Evolutionary conservation across 2,888 invertebrate genomes (phyloP).

Genomic region (Zhengitettix transpicula): DNA sequence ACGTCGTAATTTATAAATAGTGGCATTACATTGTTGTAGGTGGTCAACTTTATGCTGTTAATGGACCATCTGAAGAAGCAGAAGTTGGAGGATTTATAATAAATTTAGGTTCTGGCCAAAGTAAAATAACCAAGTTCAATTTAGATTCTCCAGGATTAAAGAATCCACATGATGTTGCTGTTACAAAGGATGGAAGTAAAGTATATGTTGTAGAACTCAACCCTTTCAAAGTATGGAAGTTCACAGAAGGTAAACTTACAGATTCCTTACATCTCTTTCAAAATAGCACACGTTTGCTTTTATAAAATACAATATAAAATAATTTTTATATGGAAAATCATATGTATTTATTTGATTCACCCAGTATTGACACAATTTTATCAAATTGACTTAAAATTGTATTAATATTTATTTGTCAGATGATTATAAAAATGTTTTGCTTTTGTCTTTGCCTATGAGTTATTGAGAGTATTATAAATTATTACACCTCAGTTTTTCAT

Average conservation of each 20-base stretch:
- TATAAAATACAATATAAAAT: no score
- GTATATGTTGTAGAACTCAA: conserved; percentile 67
- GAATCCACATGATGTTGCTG: conserved; percentile 71
- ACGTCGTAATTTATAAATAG: background rate
- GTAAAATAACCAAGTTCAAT: conserved; percentile 40
- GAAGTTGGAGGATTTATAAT: conserved; percentile 54
- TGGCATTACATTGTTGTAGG: conserved; percentile 27
- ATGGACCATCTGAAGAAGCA: conserved; percentile 34
- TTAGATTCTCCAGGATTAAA: conserved; percentile 35
- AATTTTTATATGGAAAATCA: no score
- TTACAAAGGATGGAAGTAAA: conserved; percentile 42
- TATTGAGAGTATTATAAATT: no score
- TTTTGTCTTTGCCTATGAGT: no score
- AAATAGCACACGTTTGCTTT: no score
- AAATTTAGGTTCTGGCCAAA: conserved; percentile 35
- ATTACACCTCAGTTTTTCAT: no score
- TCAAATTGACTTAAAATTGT: no score
- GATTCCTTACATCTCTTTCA: no score
- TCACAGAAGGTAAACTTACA: conserved; percentile 16
- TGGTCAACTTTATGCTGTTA: conserved; percentile 56
- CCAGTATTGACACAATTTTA: no score
- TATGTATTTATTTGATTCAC: no score
- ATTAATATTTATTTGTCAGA: no score
- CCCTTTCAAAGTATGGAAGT: conserved; percentile 47
- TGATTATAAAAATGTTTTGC: no score